Base-by-base conservation (phyloP, 1,140 invertebrate species). In the Subanguina moxae region DNA sequence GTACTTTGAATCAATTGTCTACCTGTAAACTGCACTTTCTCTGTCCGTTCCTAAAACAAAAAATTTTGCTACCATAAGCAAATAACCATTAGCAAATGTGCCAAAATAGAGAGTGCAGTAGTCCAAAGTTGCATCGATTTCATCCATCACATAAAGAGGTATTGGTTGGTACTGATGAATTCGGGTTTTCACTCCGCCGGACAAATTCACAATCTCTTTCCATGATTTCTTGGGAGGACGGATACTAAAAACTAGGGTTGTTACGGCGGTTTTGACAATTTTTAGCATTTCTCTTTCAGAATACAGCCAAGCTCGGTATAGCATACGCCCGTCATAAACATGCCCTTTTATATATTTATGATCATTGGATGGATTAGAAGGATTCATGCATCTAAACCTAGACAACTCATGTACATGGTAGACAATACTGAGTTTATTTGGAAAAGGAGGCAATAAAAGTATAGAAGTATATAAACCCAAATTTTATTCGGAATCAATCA, bases 61-160 rank as follows among this genome's bases (percentile, higher is more conserved):
- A n/a, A n/a, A n/a, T n/a, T 45, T 45, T 45, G 43, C 43, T 13
- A 45, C n/a, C n/a, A 45, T 13, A 45, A 45, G 21, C 11, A 58
- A 58, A 11, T 13, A 21, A 90, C 91, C 86, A 96, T 97, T 25
- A 99, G 93, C 83, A 97, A 99, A 84, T 95, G 90, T 0, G 86
- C 96, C 17, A 98, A 91, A 74, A 99, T 97, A 0, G 94, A 96
- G 0, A 98, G 99, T 99, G 83, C 94, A 95, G 75, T 95, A 97
- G 84, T 99, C 96, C 3, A 98, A 84, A 0, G 96, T 95, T 1
- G 96, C 96, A 84, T 98, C 95, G 70, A 99, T 98, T 85, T 98
- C 94, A 80, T 99, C 96, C 94, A 98, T 97, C n/a, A 89, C 93
- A 82, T 98, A 99, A 0, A 99, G 83, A 0, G 96, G 95, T 0